Evolutionary conservation across 2,797 vertebrate species (phyloP), one percentile per base, ranked within the genome.

Genomic region (Gymnoscopelus microlampas): DNA sequence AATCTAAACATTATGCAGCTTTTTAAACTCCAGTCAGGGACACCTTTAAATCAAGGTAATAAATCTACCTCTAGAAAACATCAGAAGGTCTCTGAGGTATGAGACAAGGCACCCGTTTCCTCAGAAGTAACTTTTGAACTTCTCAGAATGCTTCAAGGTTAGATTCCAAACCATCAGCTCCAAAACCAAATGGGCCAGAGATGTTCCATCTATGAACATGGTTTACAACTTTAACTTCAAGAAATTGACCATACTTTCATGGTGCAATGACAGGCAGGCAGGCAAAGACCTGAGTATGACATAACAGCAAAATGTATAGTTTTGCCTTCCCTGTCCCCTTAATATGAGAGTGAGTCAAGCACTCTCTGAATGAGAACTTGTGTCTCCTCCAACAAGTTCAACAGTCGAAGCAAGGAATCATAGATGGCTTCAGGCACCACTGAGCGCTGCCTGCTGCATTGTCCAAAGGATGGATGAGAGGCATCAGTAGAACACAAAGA

Each of bases 401-500:
- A 74, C 79, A 14, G 48, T 67, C 82, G 82, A 84, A 79, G 85
- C 78, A 19, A 80, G 76, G 87, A 88, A 90, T 85, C 86, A 85
- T 71, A 78, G 79, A 89, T 87, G 56, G 91, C 90, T 87, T 15
- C 63, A 53, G 90, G 90, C 86, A 15, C 63, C 44, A 56, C 77
- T 81, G 79, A 23, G 77, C 76, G 82, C 77, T 65, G 77, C 82
- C 76, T 66, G 76, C 82, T 54, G 76, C 73, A 75, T 77, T 76
- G 74, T 69, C 49, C 35, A 77, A 77, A 63, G 70, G 71, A 78
- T 67, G 69, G 77, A 79, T 68, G 64, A 80, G 80, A 83, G 87
- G 83, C 87, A 83, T 75, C 81, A 70, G 73, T 62, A 23, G 71
- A 66, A 58, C 81, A 93, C 90, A 93, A 91, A 90, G 87, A 87